Percentiles rank a stretch among this genome's conserved stretches.
phyloP scores from a whole-genome alignment of 2,113 vertebrate genomes.

The Silurus meridionalis region DNA sequence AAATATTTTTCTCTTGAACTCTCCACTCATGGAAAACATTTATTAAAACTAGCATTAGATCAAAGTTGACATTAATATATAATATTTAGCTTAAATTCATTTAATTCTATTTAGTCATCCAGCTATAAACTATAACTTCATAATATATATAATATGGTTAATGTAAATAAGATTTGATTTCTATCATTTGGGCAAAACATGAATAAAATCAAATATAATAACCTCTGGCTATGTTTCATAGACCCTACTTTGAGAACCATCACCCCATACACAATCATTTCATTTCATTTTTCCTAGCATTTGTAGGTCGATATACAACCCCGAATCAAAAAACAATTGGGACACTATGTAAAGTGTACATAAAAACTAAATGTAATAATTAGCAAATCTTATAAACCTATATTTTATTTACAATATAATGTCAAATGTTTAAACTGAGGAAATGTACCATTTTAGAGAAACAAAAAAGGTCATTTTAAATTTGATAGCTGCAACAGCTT shows the following conservation, averaged over 20 bases:
- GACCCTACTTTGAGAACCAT: not conserved
- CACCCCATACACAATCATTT: too few species aligned
- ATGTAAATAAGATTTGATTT: not conserved
- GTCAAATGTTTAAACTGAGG: too few species aligned
- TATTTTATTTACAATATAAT: too few species aligned
- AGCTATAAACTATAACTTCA: not conserved
- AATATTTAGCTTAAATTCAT: not conserved
- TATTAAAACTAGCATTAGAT: not conserved
- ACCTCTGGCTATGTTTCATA: not conserved
- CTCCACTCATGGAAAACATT: not conserved
- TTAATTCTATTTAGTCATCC: not conserved
- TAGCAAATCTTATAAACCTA: too few species aligned
- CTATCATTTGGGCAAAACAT: not conserved
- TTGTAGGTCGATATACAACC: constrained; percentile 5
- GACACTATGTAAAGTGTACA: too few species aligned
- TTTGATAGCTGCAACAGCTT: too few species aligned
- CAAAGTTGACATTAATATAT: not conserved
- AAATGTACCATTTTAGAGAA: too few species aligned
- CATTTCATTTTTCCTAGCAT: not conserved
- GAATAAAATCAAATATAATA: not conserved
- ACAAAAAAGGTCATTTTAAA: too few species aligned
- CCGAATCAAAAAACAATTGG: too few species aligned
- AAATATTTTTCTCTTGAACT: not conserved
- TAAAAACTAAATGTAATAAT: too few species aligned
- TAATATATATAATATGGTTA: not conserved